A percentile compares a stretch with the other conserved stretches of the same genome.
Evolutionary conservation across 2,797 vertebrate species (phyloP).

Genomic region (Notolabrus celidotus): DNA sequence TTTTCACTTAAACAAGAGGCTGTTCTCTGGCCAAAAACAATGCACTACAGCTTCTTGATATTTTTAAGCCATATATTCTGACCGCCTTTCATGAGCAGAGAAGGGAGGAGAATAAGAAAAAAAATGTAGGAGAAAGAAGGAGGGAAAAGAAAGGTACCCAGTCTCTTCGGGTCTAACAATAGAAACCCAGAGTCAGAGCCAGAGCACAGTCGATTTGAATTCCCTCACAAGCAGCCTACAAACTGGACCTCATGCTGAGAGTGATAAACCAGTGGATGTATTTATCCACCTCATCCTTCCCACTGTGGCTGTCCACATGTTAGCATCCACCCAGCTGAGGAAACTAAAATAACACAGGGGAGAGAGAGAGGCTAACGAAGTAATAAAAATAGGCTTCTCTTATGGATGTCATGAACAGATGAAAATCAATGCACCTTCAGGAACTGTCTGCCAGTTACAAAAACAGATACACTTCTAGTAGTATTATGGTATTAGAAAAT

Average conservation of each 20-base stretch:
- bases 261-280: constrained; percentile 85
- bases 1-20: constrained; percentile 8
- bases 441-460: no score
- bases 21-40: constrained; percentile 21
- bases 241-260: constrained; percentile 84
- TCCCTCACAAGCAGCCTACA: constrained; percentile 79
- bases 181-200: constrained; percentile 80
- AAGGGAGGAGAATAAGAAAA: constrained; percentile 28
- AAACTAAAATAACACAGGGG: constrained; percentile 49
- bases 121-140: constrained; percentile 55
- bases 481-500: no score
- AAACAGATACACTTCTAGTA: no score
- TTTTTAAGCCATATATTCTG: constrained; percentile 23
- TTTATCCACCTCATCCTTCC: constrained; percentile 82
- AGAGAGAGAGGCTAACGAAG: constrained; percentile 41
- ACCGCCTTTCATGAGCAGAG: constrained; percentile 43
- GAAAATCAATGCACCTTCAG: no score
- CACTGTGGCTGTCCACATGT: constrained; percentile 74
- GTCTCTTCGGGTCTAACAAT: constrained; percentile 72
- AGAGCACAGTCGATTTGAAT: constrained; percentile 84
- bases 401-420: not conserved
- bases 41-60: constrained; percentile 6
- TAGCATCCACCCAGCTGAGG: constrained; percentile 72
- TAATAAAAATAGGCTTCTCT: constrained; percentile 43
- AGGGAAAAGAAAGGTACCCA: constrained; percentile 60